These are phyloP conservation scores for Albula goreensis DNA, from an alignment of 2,113 vertebrate genomes.

Conservation along the genomic window DNA sequence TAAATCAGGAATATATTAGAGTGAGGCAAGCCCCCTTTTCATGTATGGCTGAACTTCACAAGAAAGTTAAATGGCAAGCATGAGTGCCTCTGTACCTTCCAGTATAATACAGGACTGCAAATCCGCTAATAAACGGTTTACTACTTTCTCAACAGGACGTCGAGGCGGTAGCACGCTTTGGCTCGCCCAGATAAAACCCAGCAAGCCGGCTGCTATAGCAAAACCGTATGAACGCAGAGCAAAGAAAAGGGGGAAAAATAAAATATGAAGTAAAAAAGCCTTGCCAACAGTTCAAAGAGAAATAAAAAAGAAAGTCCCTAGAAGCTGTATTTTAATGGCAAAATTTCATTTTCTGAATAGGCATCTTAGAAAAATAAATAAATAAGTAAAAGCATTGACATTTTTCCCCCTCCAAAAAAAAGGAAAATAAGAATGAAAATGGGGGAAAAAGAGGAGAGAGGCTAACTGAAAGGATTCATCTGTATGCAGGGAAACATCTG, in stretches of 20 bases:
- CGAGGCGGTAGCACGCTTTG: conserved; percentile 70
- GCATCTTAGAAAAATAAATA: conserved; percentile 28
- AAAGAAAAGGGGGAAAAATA: conserved; percentile 45
- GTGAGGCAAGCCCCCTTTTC: conserved; percentile 52
- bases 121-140: conserved; percentile 95
- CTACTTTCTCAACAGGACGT: conserved; percentile 84
- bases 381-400: not conserved
- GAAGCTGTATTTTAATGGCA: conserved; percentile 46
- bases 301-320: conserved; percentile 45
- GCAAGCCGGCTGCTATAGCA: conserved; percentile 20
- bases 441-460: not conserved
- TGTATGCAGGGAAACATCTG: conserved; percentile 24
- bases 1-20: conserved; percentile 68
- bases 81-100: conserved; percentile 84
- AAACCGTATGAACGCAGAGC: conserved; percentile 49
- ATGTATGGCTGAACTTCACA: conserved; percentile 77
- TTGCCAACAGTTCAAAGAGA: conserved; percentile 58
- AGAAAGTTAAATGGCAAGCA: conserved; percentile 88
- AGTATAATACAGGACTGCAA: conserved; percentile 90
- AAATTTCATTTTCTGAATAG: conserved; percentile 49
- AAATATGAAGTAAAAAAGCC: conserved; percentile 42
- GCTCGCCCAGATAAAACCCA: conserved; percentile 59
- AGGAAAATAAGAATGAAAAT: not conserved
- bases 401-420: not conserved
- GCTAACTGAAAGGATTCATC: conserved; percentile 8